These are phyloP conservation scores for Drosophila picticornis DNA, from an alignment of 2,888 invertebrate species.

Conservation along the genomic window DNA sequence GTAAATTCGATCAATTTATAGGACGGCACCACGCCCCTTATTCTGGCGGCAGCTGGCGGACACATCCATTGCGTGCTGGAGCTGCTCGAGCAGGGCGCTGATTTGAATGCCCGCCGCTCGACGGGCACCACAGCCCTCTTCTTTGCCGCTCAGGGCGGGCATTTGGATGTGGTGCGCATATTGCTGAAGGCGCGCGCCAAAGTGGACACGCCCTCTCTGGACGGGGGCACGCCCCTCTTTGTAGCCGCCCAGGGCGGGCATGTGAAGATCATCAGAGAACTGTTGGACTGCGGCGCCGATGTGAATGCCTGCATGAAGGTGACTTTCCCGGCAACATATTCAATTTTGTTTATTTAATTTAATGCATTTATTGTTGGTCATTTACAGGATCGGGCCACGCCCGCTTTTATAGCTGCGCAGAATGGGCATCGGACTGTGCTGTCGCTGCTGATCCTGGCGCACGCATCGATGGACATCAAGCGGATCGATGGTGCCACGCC, in stretches of 20 bases:
- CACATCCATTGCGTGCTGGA: slow-evolving; percentile 94
- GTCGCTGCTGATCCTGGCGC: slow-evolving; percentile 89
- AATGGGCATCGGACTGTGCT: slow-evolving; percentile 95
- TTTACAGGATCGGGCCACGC: slow-evolving; percentile 94
- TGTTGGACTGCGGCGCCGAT: slow-evolving; percentile 92
- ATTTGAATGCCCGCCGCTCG: slow-evolving; percentile 93
- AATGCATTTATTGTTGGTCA: background rate
- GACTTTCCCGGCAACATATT: slow-evolving; percentile 31
- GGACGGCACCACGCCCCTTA: slow-evolving; percentile 97
- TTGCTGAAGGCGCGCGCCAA: slow-evolving; percentile 92
- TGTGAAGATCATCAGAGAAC: slow-evolving; percentile 93
- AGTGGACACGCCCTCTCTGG: slow-evolving; percentile 92
- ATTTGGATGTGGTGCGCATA: slow-evolving; percentile 91
- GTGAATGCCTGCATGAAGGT: slow-evolving; percentile 95
- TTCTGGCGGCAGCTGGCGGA: slow-evolving; percentile 95
- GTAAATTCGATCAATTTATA: slow-evolving; percentile 79
- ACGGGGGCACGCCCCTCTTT: slow-evolving; percentile 97
- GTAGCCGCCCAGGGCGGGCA: slow-evolving; percentile 96
- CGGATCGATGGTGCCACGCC: slow-evolving; percentile 95
- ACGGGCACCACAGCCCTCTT: slow-evolving; percentile 97
- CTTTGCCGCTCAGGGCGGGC: slow-evolving; percentile 97
- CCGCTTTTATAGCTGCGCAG: slow-evolving; percentile 96
- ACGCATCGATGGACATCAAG: slow-evolving; percentile 90
- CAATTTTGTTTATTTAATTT: background rate
- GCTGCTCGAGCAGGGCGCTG: slow-evolving; percentile 95